These are phyloP conservation scores for Ptyas mucosa DNA, from an alignment of 2,113 vertebrate species.

Conservation along the genomic window DNA sequence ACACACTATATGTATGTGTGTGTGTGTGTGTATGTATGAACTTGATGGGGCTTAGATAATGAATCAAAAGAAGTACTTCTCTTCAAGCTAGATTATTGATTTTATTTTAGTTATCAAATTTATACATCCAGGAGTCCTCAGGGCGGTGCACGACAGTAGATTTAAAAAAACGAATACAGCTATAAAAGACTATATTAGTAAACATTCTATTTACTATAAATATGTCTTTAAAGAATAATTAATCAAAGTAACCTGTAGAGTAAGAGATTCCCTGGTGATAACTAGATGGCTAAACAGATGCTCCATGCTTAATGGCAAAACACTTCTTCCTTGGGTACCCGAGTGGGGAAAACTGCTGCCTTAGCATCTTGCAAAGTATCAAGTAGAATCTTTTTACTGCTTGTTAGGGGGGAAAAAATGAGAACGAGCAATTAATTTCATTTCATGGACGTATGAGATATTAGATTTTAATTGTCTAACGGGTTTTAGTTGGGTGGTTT, in stretches of 20 bases:
- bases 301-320: neutral
- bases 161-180: neutral
- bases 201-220: neutral
- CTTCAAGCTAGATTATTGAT: neutral
- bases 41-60: no score
- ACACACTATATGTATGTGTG: no score
- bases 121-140: neutral
- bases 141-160: neutral
- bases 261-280: neutral
- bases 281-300: neutral
- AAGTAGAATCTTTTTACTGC: neutral
- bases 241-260: neutral
- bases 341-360: neutral
- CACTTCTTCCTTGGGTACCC: neutral
- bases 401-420: neutral
- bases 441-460: neutral
- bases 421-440: neutral
- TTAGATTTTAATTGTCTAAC: no score
- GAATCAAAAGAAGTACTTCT: neutral
- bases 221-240: neutral
- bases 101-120: neutral
- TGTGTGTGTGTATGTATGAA: no score
- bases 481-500: no score
- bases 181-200: neutral
- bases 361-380: neutral